These are phyloP conservation scores for Salvelinus alpinus DNA, from an alignment of 2,113 vertebrate species.

Conservation along the genomic window DNA sequence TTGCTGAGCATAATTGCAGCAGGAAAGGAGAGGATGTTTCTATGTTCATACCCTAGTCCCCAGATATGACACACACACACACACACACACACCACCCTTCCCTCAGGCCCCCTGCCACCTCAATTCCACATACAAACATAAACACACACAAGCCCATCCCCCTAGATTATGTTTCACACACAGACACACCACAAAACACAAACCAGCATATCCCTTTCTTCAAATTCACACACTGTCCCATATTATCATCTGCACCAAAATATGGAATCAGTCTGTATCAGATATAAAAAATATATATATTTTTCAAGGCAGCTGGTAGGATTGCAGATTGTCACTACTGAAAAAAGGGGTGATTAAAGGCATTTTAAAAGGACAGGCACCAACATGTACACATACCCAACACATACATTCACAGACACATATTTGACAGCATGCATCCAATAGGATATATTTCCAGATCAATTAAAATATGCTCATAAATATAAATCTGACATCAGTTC, in stretches of 20 bases:
- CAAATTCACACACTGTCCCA: no score
- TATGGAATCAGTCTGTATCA: neutral
- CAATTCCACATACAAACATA: no score
- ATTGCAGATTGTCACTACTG: neutral
- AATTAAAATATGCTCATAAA: neutral
- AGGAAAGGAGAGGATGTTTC: conserved; percentile 65
- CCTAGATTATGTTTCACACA: no score
- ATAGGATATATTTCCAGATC: neutral
- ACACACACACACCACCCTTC: no score
- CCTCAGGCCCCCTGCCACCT: no score
- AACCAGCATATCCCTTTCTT: no score
- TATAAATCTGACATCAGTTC: neutral
- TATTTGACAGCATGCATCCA: neutral
- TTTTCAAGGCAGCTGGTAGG: neutral
- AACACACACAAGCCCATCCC: neutral
- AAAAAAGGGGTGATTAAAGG: conserved; percentile 1
- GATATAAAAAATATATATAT: neutral
- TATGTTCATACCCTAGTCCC: conserved; percentile 56
- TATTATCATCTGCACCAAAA: no score
- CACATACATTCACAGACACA: neutral
- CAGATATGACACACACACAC: conserved; percentile 30
- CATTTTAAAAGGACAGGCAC: no score
- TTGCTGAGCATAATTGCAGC: conserved; percentile 72
- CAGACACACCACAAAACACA: no score
- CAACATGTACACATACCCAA: neutral